Percentiles rank a stretch among this genome's conserved stretches.
These are phyloP conservation scores for Melanerpes aurifrons DNA, from an alignment of 2,113 vertebrate species.

Conservation along the genomic window DNA sequence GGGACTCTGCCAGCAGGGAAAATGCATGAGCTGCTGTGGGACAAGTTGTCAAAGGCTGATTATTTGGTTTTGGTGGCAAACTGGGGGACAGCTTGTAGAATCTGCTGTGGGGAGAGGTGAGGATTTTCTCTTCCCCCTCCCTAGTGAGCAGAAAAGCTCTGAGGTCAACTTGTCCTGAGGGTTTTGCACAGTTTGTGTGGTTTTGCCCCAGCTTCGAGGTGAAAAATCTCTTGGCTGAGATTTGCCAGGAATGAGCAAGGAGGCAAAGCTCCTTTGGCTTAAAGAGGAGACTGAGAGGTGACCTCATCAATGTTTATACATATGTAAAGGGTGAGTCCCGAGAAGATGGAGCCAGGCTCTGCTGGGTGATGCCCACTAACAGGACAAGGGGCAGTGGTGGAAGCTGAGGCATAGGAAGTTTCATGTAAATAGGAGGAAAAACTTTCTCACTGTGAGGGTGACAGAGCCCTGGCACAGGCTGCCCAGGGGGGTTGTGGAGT, in stretches of 20 bases:
- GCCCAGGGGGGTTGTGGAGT: too few species aligned
- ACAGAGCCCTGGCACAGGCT: too few species aligned
- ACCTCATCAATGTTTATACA: too few species aligned
- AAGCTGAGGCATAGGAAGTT: too few species aligned
- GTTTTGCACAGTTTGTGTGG: not conserved
- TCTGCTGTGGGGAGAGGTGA: not conserved
- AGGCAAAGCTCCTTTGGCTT: not conserved
- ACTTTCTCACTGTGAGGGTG: too few species aligned
- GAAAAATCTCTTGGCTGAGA: not conserved
- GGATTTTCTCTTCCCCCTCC: not conserved
- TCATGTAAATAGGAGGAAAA: too few species aligned
- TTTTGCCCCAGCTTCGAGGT: not conserved
- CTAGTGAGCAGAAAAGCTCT: accelerated
- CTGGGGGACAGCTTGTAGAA: not conserved
- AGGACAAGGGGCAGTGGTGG: too few species aligned
- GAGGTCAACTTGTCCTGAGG: not conserved
- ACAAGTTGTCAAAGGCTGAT: not conserved
- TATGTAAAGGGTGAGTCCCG: too few species aligned
- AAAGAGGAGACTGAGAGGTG: too few species aligned
- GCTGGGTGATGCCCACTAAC: too few species aligned
- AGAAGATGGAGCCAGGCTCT: too few species aligned
- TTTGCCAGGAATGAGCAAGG: not conserved
- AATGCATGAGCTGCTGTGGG: not conserved
- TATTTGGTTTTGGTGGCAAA: not conserved
- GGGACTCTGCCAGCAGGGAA: accelerated